Evolutionary conservation across 2,113 vertebrate species (phyloP), one percentile per base, ranked within the genome.

Genomic region (Oreochromis niloticus): DNA sequence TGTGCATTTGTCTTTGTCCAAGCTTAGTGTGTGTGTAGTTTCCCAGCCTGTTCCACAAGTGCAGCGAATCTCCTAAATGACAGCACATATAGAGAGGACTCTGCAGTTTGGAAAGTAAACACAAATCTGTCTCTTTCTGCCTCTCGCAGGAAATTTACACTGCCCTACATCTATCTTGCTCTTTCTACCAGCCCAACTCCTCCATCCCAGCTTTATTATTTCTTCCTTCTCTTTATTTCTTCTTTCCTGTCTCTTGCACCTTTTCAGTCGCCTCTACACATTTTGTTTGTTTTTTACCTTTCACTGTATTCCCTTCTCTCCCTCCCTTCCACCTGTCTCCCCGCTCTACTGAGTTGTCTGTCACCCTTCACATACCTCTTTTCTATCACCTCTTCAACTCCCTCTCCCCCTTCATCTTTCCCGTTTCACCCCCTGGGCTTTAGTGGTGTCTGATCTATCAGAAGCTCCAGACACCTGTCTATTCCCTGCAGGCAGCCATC

Each of bases 401-500:
- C n/a, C 6, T 43, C 56, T 17, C 54, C 81, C 30, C 48, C 80
- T 78, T 52, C 79, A 46, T 59, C 85, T 50, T 57, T 48, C 43
- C 82, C 48, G 13, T 54, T 85, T 82, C 75, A 55, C 56, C 86
- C 89, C 81, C 61, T 19, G 82, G 89, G 91, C 81, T 90, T 88
- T 82, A 83, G 27, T 66, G 63, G 87, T 46, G 86, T 94, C 89
- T 92, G 94, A 93, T 94, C 87, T 83, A 92, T 92, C 87, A 87
- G 87, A 82, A 39, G 88, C 82, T 87, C 52, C 89, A 93, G 94
- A 92, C 93, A 93, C 89, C 88, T 91, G 92, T 94, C 94, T 93
- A 82, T 92, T 93, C 91, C 90, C 94, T 75, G 88, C 83, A 94
- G 93, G 88, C 85, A 86, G 84, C 89, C 90, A 89, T 94, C 91